Evolutionary conservation across 2,113 vertebrate species (phyloP).

Genomic region (Lepus timidus): DNA sequence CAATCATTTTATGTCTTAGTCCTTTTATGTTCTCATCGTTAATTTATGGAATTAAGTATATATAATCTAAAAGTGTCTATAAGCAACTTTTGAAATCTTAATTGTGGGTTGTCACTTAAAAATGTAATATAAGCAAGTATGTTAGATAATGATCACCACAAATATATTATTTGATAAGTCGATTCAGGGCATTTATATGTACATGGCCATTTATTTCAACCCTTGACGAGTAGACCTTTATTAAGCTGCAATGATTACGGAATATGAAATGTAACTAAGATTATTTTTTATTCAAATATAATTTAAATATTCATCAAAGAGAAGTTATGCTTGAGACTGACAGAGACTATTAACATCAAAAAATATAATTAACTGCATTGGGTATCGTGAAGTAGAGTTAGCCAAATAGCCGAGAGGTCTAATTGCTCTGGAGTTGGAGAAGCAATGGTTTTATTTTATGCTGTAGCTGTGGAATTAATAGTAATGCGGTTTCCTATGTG

Average conservation of each 20-base stretch:
- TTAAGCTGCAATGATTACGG: slow-evolving; percentile 90
- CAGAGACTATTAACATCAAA: slow-evolving; percentile 93
- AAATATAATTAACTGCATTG: slow-evolving; percentile 92
- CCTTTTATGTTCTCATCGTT: slow-evolving; percentile 59
- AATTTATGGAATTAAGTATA: slow-evolving; percentile 50
- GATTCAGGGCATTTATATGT: slow-evolving; percentile 85
- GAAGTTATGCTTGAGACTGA: slow-evolving; percentile 91
- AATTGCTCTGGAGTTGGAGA: slow-evolving; percentile 88
- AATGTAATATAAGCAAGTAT: background rate
- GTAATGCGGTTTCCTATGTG: slow-evolving; percentile 90
- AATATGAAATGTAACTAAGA: slow-evolving; percentile 92
- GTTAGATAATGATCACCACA: slow-evolving; percentile 79
- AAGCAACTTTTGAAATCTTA: slow-evolving; percentile 67
- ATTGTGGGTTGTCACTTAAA: slow-evolving; percentile 40
- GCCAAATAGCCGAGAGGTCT: slow-evolving; percentile 91
- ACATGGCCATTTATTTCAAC: slow-evolving; percentile 86
- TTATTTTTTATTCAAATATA: slow-evolving; percentile 94
- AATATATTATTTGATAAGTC: slow-evolving; percentile 82
- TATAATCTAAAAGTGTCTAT: slow-evolving; percentile 74
- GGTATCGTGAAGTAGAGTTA: slow-evolving; percentile 91
- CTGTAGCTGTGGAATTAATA: slow-evolving; percentile 90
- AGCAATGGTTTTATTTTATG: slow-evolving; percentile 89
- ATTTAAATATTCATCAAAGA: slow-evolving; percentile 95
- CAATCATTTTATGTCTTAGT: slow-evolving; percentile 52
- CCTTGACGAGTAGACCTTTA: slow-evolving; percentile 88